These are phyloP conservation scores for Lagocephalus sceleratus DNA, from an alignment of 2,797 vertebrate species.

Conservation along the genomic window DNA sequence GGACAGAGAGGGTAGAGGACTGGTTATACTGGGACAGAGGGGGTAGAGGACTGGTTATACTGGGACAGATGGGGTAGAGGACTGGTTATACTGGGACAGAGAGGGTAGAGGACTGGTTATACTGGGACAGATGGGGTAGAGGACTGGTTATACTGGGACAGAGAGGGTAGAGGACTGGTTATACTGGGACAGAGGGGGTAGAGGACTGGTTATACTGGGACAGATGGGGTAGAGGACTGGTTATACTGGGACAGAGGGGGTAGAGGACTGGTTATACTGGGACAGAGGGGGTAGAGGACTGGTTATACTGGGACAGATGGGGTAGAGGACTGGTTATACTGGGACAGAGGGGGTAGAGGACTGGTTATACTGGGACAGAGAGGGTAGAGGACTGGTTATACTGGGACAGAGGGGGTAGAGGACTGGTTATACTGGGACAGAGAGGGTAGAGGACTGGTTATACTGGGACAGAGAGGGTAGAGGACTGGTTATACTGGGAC, in stretches of 20 bases:
- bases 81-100: not conserved
- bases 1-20: not conserved
- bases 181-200: not conserved
- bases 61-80: not conserved
- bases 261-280: not conserved
- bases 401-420: not conserved
- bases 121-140: no score
- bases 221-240: not conserved
- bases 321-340: not conserved
- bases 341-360: not conserved
- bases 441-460: no score
- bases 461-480: no score
- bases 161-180: not conserved
- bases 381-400: not conserved
- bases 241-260: no score
- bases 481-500: not conserved
- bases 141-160: no score
- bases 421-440: no score
- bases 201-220: not conserved
- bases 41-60: not conserved
- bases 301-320: not conserved
- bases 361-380: not conserved
- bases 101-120: no score
- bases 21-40: not conserved
- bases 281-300: not conserved